Percentiles rank a stretch among this genome's conserved stretches.
phyloP scores from a whole-genome alignment of 2,797 vertebrate genomes.

The Myotis daubentonii region DNA sequence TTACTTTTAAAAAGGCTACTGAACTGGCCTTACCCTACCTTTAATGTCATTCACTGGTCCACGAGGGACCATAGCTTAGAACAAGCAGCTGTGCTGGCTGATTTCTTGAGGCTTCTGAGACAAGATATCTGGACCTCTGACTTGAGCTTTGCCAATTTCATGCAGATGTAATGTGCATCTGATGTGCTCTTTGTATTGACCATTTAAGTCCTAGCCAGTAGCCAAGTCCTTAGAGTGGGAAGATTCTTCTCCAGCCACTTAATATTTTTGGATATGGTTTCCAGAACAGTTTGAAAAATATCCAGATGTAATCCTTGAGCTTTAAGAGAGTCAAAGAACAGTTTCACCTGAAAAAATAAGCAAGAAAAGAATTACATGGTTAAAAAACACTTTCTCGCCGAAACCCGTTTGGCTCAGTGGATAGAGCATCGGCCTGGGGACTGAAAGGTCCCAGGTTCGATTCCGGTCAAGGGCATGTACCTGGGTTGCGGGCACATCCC shows the following conservation, averaged over 20 bases:
- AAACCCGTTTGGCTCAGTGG: too few species aligned
- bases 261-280: conserved; percentile 88
- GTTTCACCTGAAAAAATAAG: conserved; percentile 83
- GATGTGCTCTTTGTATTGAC: neutral
- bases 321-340: conserved; percentile 88
- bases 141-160: neutral
- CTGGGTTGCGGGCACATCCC: too few species aligned
- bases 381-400: conserved; percentile 41
- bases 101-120: neutral
- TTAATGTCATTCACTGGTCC: neutral
- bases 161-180: neutral
- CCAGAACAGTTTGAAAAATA: conserved; percentile 84
- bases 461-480: too few species aligned
- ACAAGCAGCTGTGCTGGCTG: neutral
- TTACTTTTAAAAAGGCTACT: conserved; percentile 27
- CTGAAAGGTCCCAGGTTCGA: too few species aligned
- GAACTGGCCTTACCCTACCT: neutral
- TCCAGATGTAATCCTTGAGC: conserved; percentile 86
- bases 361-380: conserved; percentile 39
- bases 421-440: too few species aligned
- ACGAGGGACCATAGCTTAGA: neutral
- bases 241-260: conserved; percentile 87
- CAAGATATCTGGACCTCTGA: neutral
- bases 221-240: conserved; percentile 83
- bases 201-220: conserved; percentile 39